A percentile compares a stretch with the other conserved stretches of the same genome.
These are phyloP conservation scores for Schizaphis graminum DNA, from an alignment of 2,888 invertebrate species.

Conservation along the genomic window DNA sequence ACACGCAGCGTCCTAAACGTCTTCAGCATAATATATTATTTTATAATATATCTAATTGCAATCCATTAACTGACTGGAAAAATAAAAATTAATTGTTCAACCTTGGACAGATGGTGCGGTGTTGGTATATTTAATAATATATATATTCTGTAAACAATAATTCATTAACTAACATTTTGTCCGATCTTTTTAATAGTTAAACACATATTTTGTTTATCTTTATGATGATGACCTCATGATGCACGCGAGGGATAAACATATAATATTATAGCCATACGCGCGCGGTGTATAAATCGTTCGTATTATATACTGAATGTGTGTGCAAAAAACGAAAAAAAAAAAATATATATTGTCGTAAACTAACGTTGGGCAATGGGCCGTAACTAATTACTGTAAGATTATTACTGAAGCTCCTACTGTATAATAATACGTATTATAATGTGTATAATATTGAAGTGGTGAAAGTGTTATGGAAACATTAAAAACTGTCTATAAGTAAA, in stretches of 20 bases:
- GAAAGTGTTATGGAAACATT: neutral
- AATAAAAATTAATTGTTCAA: constrained; percentile 25
- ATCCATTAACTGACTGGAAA: constrained; percentile 5
- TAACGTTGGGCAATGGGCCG: neutral
- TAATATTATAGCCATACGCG: neutral
- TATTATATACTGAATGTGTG: neutral
- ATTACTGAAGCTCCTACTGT: neutral
- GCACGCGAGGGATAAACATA: neutral
- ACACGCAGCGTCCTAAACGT: neutral
- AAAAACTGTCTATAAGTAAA: neutral
- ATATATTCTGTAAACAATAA: constrained; percentile 29
- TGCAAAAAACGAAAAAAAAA: neutral
- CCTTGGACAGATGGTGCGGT: neutral
- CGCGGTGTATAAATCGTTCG: no score
- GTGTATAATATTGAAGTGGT: neutral
- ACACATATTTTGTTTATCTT: constrained; percentile 21
- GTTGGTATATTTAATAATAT: constrained; percentile 3
- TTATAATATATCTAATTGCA: neutral
- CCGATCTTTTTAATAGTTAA: constrained; percentile 29
- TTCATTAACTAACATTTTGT: constrained; percentile 49
- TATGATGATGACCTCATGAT: constrained; percentile 15
- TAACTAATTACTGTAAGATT: constrained; percentile 41
- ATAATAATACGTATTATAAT: neutral
- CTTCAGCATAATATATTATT: neutral
- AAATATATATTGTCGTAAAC: neutral